Evolutionary conservation across 2,888 invertebrate genomes (phyloP).

Genomic region (Calameuta pallipes): DNA sequence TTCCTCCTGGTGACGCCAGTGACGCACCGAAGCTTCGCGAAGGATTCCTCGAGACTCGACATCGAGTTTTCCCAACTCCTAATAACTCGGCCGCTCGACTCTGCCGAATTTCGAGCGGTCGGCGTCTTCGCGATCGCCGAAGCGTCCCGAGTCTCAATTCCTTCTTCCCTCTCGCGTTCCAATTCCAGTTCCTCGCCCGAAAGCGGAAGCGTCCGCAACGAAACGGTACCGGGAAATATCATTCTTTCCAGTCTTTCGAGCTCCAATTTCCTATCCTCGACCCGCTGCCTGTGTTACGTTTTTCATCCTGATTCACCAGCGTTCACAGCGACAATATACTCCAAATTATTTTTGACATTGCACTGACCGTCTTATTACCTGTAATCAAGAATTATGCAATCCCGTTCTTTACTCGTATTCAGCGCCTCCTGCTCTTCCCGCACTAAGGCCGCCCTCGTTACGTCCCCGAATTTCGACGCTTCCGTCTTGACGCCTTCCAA

Average conservation of each 20-base stretch:
- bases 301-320: constrained; percentile 65
- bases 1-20: constrained; percentile 81
- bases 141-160: constrained; percentile 39
- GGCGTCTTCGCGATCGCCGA: constrained; percentile 67
- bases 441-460: constrained; percentile 76
- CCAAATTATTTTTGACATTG: not conserved
- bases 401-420: constrained; percentile 75
- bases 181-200: constrained; percentile 51
- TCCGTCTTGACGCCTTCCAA: constrained; percentile 80
- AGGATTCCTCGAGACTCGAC: constrained; percentile 71
- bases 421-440: constrained; percentile 79
- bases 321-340: no score
- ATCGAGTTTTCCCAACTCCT: constrained; percentile 46
- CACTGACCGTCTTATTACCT: constrained; percentile 49
- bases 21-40: constrained; percentile 80
- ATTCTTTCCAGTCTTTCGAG: constrained; percentile 82
- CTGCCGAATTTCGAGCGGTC: constrained; percentile 59
- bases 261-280: constrained; percentile 78
- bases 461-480: constrained; percentile 78
- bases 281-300: constrained; percentile 75
- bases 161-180: constrained; percentile 56
- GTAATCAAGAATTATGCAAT: constrained; percentile 65
- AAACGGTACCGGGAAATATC: constrained; percentile 75
- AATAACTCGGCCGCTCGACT: no score
- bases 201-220: constrained; percentile 34